Evolutionary conservation across 2,797 vertebrate genomes (phyloP).

Genomic region (Enteromius treurensis): DNA sequence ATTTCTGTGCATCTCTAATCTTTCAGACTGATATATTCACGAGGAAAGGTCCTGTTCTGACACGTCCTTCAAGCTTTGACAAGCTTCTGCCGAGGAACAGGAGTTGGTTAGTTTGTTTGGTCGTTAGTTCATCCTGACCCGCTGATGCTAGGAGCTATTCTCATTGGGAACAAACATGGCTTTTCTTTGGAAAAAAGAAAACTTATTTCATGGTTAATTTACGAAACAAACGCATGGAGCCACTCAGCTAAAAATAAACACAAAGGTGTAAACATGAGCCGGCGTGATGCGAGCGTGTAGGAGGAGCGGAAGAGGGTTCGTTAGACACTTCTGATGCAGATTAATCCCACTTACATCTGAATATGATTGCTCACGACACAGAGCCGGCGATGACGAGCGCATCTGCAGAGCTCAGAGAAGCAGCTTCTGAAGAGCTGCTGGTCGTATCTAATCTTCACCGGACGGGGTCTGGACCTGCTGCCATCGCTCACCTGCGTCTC

Average conservation of each 20-base stretch:
- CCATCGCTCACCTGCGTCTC: conserved; percentile 5
- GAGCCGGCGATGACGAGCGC: neutral
- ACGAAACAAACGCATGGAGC: neutral
- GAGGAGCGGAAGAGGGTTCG: neutral
- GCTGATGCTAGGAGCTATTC: neutral
- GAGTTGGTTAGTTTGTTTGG: neutral
- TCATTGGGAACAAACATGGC: neutral
- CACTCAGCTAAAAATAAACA: conserved; percentile 13
- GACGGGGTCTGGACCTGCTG: neutral
- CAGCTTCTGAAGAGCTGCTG: neutral
- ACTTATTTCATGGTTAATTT: neutral
- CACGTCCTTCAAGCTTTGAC: neutral
- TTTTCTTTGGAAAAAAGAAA: neutral
- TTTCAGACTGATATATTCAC: neutral
- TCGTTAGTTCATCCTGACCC: neutral
- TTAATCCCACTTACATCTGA: neutral
- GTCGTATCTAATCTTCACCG: neutral
- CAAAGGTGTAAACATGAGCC: neutral
- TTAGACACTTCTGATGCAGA: conserved; percentile 5
- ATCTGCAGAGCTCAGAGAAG: neutral
- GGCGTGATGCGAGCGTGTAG: neutral
- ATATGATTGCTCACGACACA: neutral
- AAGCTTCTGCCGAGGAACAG: neutral
- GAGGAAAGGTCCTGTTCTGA: neutral
- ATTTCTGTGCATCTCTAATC: neutral